Percentiles rank a stretch among this genome's conserved stretches.
Conservation (phyloP, 2,888 invertebrate species). For the Drosophila multiciliata region DNA sequence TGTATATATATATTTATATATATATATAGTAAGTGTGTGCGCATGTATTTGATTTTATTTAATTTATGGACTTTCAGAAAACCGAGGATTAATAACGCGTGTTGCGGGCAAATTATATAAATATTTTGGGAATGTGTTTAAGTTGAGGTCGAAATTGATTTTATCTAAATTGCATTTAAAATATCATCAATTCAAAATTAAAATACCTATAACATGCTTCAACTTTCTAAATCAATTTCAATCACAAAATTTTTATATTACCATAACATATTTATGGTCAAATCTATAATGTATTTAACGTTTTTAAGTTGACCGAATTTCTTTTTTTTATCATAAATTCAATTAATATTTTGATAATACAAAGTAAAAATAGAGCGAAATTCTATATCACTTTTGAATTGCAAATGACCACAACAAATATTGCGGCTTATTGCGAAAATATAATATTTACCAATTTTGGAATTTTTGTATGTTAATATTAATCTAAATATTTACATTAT, state of each 20-base stretch:
- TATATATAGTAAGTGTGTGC: constrained; percentile 1
- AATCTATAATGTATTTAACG: not conserved
- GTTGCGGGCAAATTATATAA: not conserved
- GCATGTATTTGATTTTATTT: constrained; percentile 3
- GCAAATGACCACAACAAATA: not conserved
- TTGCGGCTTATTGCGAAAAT: not conserved
- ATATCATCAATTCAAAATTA: not conserved
- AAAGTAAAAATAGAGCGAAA: not conserved
- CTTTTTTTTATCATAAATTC: not conserved
- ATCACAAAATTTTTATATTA: not conserved
- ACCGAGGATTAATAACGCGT: constrained; percentile 15
- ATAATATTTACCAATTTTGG: not conserved
- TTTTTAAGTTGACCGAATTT: not conserved
- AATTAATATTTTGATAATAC: not conserved
- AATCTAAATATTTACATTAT: not conserved
- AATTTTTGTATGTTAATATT: not conserved
- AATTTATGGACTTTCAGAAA: constrained; percentile 36
- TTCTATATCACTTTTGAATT: not conserved
- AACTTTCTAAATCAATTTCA: not conserved
- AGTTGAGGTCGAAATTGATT: not conserved
- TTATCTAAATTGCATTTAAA: not conserved
- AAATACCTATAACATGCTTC: not conserved
- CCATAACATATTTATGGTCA: not conserved
- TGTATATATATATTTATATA: not conserved
- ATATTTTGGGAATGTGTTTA: not conserved